These are phyloP conservation scores for Aphodius sticticus DNA, from an alignment of 2,888 invertebrate genomes.

Conservation along the genomic window DNA sequence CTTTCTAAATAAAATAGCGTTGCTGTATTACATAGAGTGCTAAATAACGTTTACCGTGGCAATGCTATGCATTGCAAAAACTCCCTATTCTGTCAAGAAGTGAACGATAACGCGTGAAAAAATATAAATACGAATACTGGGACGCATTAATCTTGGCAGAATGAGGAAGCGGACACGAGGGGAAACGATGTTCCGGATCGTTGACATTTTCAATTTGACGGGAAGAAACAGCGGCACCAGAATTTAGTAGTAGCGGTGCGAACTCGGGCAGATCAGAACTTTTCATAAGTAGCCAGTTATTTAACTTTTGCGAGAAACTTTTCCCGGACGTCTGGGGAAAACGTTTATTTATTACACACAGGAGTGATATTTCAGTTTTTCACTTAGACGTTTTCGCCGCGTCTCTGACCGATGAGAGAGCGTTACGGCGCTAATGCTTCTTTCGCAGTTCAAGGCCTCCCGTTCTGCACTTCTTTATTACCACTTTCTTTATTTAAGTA, in stretches of 20 bases:
- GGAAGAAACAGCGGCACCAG: neutral
- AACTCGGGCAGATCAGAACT: neutral
- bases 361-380: neutral
- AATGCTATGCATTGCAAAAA: no score
- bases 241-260: neutral
- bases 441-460: neutral
- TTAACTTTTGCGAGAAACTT: neutral
- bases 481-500: neutral
- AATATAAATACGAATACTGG: neutral
- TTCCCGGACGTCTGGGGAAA: slow-evolving; percentile 4
- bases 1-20: no score
- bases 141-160: neutral
- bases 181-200: neutral
- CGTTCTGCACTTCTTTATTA: neutral
- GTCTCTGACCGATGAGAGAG: neutral
- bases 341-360: slow-evolving; percentile 4
- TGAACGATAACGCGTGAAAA: neutral
- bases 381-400: neutral
- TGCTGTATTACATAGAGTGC: no score
- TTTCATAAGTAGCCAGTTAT: neutral
- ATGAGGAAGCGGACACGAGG: neutral
- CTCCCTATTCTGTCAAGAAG: no score
- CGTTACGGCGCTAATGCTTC: neutral
- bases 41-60: no score
- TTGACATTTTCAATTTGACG: slow-evolving; percentile 4